Percentiles rank a stretch among this genome's conserved stretches.
phyloP scores from a whole-genome alignment of 2,113 vertebrate genomes.

The Onychostoma macrolepis region DNA sequence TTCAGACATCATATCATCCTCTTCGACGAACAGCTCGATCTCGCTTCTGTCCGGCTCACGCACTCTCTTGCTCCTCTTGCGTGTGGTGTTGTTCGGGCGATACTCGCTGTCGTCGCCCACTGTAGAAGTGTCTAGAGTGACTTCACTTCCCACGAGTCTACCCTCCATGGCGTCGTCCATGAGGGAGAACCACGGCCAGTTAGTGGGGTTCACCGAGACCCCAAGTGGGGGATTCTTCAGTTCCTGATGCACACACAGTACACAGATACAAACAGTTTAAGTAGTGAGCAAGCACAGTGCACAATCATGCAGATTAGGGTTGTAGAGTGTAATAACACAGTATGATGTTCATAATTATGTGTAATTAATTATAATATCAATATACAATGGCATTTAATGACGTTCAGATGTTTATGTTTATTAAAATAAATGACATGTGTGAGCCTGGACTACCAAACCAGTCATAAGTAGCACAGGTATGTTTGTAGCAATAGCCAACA shows the following conservation, averaged over 20 bases:
- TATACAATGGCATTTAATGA: background rate
- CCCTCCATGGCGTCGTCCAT: slow-evolving; percentile 73
- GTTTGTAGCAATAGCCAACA: no score
- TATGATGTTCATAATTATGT: background rate
- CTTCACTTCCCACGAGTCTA: slow-evolving; percentile 62
- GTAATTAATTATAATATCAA: background rate
- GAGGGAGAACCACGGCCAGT: slow-evolving; percentile 69
- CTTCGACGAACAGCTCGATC: slow-evolving; percentile 62
- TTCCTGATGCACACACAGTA: slow-evolving; percentile 55
- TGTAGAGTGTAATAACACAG: background rate
- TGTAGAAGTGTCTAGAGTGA: slow-evolving; percentile 56
- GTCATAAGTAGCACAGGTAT: no score
- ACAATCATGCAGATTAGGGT: background rate
- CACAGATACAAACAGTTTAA: background rate
- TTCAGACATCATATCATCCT: slow-evolving; percentile 50
- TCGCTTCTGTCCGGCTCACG: slow-evolving; percentile 47
- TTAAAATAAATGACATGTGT: background rate
- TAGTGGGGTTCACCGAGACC: slow-evolving; percentile 58
- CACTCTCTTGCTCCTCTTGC: slow-evolving; percentile 52
- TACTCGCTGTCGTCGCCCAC: slow-evolving; percentile 56
- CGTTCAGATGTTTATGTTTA: background rate
- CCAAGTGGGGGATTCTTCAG: slow-evolving; percentile 70
- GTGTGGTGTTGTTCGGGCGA: slow-evolving; percentile 47
- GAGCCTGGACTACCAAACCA: no score
- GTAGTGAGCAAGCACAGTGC: background rate